Conservation (phyloP, 2,797 vertebrate species). For the Podarcis siculus region DNA sequence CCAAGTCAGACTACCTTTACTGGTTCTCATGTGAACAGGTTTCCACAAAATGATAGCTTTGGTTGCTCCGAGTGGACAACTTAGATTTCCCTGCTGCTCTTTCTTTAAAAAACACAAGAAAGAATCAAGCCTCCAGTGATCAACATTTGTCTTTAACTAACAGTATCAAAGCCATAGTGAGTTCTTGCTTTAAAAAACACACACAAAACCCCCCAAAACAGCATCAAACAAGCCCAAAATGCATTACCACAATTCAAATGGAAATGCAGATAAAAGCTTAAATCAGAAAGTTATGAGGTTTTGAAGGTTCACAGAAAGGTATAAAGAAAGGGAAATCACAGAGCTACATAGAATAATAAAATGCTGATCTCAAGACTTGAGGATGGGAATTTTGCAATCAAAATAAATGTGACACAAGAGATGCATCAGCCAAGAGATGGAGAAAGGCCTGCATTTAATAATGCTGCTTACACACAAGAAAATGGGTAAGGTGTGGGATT, state of each 20-base stretch:
- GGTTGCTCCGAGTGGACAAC: background rate
- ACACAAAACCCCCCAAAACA: too few relatives aligned
- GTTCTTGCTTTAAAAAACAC: background rate
- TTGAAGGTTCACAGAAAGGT: conserved; percentile 38
- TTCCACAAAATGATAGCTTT: conserved; percentile 12
- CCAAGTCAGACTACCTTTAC: background rate
- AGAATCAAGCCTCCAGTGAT: background rate
- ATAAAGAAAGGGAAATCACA: conserved; percentile 42
- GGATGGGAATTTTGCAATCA: conserved; percentile 15
- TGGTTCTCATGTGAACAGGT: background rate
- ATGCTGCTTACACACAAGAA: background rate
- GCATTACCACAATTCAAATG: conserved; percentile 18
- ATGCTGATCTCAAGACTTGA: conserved; percentile 21
- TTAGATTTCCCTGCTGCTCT: background rate
- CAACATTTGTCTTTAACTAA: background rate
- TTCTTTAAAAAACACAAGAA: conserved; percentile 10
- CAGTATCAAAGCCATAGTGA: background rate
- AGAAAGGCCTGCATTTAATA: background rate
- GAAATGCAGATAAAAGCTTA: background rate
- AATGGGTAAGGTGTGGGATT: background rate
- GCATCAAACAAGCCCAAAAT: conserved; percentile 9
- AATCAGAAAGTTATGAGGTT: conserved; percentile 32
- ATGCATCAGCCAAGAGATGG: conserved; percentile 17
- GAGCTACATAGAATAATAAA: conserved; percentile 31
- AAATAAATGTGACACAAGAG: conserved; percentile 22